Evolutionary conservation across 2,888 invertebrate species (phyloP).

Genomic region (Ennomos fuscantarius): DNA sequence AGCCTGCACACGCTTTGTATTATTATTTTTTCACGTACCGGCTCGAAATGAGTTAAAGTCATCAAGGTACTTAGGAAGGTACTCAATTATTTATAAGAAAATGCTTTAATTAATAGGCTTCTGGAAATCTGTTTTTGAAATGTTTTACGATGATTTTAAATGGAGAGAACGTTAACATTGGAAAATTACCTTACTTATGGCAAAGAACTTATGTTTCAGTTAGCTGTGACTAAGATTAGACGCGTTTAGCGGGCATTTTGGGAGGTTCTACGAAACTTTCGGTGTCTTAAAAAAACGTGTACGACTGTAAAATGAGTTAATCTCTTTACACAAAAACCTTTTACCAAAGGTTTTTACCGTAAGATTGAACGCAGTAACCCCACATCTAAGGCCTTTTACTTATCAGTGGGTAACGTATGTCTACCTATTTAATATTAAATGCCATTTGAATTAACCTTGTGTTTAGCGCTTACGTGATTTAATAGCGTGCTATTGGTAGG

Average conservation of each 20-base stretch:
- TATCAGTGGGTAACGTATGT: too few species aligned
- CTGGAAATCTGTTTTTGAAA: slow-evolving; percentile 31
- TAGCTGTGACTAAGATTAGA: slow-evolving; percentile 14
- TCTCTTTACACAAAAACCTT: slow-evolving; percentile 3
- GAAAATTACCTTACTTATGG: slow-evolving; percentile 16
- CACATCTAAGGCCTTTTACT: too few species aligned
- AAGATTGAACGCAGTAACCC: too few species aligned
- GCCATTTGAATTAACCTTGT: not conserved
- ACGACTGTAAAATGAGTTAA: not conserved
- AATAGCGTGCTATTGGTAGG: slow-evolving; percentile 18
- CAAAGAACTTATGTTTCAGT: not conserved
- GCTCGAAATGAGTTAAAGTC: slow-evolving; percentile 16
- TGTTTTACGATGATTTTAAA: slow-evolving; percentile 19
- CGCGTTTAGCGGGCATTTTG: slow-evolving; percentile 1
- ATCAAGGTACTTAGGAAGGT: slow-evolving; percentile 2
- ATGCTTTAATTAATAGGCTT: slow-evolving; percentile 26
- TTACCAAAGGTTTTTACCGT: slow-evolving; percentile 14
- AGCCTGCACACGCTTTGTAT: slow-evolving; percentile 22
- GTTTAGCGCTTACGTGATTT: slow-evolving; percentile 29
- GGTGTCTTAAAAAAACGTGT: not conserved
- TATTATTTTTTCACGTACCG: slow-evolving; percentile 28
- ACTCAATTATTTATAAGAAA: slow-evolving; percentile 28
- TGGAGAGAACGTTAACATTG: slow-evolving; percentile 9
- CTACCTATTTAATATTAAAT: too few species aligned
- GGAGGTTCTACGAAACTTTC: not conserved